Conservation (phyloP, 2,797 vertebrate genomes). For the Alfaro cultratus region DNA sequence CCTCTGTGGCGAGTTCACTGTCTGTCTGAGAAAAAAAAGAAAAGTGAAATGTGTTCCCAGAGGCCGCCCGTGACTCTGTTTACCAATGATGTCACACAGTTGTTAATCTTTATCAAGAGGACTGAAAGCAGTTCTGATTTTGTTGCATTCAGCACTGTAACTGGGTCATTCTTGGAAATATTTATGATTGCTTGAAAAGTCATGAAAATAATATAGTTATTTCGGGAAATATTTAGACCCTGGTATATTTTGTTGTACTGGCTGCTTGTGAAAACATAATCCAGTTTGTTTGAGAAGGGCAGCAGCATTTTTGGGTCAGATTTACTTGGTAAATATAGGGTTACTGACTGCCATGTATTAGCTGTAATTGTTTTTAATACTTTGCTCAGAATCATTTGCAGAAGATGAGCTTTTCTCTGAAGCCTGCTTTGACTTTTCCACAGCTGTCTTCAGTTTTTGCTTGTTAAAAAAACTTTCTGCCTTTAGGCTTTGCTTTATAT, state of each 20-base stretch:
- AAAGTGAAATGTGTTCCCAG: slow-evolving; percentile 18
- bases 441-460: slow-evolving; percentile 2
- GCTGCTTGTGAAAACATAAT: neutral
- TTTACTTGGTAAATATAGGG: neutral
- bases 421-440: slow-evolving; percentile 1
- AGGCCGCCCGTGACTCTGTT: slow-evolving; percentile 49
- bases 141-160: slow-evolving; percentile 1
- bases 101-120: slow-evolving; percentile 39
- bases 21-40: slow-evolving; percentile 36
- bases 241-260: neutral
- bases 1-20: slow-evolving; percentile 23
- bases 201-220: slow-evolving; percentile 10
- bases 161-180: neutral
- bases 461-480: neutral
- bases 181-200: neutral
- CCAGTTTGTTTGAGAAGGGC: neutral
- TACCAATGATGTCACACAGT: slow-evolving; percentile 59
- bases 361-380: neutral
- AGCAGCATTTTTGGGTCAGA: neutral
- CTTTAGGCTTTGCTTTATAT: neutral
- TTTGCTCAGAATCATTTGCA: neutral
- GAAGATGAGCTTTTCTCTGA: neutral
- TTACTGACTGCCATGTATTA: neutral
- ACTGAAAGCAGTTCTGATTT: slow-evolving; percentile 26
- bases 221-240: neutral